Conservation (phyloP, 2,797 vertebrate genomes). For the Muscicapa striata region DNA sequence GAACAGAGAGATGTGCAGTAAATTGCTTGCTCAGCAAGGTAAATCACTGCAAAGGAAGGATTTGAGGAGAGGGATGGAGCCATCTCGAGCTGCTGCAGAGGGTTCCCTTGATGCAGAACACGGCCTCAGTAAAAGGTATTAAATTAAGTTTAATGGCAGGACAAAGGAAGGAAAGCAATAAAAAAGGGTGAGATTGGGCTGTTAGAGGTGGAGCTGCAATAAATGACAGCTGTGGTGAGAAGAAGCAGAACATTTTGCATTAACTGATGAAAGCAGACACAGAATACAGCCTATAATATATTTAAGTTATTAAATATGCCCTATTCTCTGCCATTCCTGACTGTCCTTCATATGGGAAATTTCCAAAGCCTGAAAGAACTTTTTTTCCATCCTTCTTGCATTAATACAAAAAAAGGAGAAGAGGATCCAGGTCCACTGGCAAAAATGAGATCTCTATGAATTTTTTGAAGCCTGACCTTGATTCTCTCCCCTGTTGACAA, state of each 20-base stretch:
- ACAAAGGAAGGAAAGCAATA: conserved; percentile 39
- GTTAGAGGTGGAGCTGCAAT: conserved; percentile 13
- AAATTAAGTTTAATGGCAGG: conserved; percentile 29
- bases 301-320: neutral
- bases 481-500: neutral
- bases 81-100: neutral
- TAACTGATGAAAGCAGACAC: neutral
- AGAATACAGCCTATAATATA: neutral
- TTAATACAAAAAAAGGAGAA: neutral
- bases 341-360: neutral
- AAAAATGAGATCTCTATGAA: neutral
- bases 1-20: neutral
- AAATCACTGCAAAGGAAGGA: conserved; percentile 8
- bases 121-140: conserved; percentile 4
- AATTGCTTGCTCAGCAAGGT: neutral
- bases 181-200: conserved; percentile 22
- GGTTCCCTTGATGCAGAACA: conserved; percentile 17
- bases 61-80: neutral
- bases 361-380: neutral
- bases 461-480: neutral
- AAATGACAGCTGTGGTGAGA: conserved; percentile 19
- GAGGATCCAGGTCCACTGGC: neutral
- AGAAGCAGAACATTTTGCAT: conserved; percentile 3
- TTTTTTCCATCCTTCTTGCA: neutral
- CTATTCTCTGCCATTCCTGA: neutral